Base-by-base conservation (phyloP, 2,113 vertebrate genomes). In the Lota lota region DNA sequence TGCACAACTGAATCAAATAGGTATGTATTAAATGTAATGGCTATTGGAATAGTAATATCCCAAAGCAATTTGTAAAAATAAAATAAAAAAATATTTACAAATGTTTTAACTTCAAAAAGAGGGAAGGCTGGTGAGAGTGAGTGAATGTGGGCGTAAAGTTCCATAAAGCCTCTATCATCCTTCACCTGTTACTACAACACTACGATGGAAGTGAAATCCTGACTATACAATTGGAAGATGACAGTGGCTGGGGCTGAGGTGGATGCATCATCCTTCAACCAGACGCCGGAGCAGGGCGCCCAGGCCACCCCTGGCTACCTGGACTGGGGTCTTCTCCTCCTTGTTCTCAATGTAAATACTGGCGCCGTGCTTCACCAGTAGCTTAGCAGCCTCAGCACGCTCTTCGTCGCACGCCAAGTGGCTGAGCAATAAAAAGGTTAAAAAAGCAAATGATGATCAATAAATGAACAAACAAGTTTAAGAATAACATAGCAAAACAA, bases 331-430 rank as follows among this genome's bases (percentile, higher is more conserved):
- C 87, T 96, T 95, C 79, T 97, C 94, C 82, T 98, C 96, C 85
- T 98, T 98, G 87, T 99, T 99, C 80, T 98, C 95, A 75, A 98
- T 94, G 84, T 96, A 95, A 89, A 98, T 96, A 83, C 95, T 98
- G 80, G 97, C 96, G 68, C 96, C 96, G 0, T 95, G 92, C 82
- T 94, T 93, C 66, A 97, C 96, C 85, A 99, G 89, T 74, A 97
- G 80, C 88, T 97, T 98, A 75, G 96, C 97, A 72, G 95, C 97
- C 79, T 98, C 97, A 59, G 93, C 89, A 57, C 96, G 93, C 72
- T 97, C 97, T 83, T 99, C 97, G 36, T 98, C 97, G 59, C 97
- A 99, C 36, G 97, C 97, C 82, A 99, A 94, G 76, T 99, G 97
- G 66, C 97, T 99, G 88, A 83, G 58, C 7, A 47, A 28, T 36